Base-by-base conservation (phyloP, 2,888 invertebrate species). In the Morpho achilles region DNA sequence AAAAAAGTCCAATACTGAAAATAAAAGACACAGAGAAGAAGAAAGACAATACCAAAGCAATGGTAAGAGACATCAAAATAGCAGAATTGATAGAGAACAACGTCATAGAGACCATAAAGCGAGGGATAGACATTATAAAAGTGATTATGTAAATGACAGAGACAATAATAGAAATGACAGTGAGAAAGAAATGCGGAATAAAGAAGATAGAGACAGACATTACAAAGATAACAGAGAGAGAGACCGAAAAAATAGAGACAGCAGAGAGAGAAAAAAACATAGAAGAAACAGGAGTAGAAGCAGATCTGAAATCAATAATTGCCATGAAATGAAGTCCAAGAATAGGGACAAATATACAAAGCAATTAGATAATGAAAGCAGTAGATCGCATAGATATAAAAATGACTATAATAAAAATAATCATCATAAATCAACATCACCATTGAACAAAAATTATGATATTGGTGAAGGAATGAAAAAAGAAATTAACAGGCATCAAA, bases 21-120 rank as follows among this genome's bases (percentile, higher is more conserved):
- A 45, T 1, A 45, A 10, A 45, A 9, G 51, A 49, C 50, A 64
- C 5, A 68, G 58, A 64, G 61, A 60, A 57, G 68, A 69, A 44
- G 67, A 73, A 56, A 68, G 61, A 58, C 68, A 69, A 43, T 67
- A 72, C 56, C 61, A 71, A 51, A 71, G 62, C 59, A 71, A 74
- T 58, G 76, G 72, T 58, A 76, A 77, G 62, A 80, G 69, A 59
- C 64, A 73, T 61, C 72, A 77, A 69, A 69, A 80, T 55, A 69
- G 64, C 52, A 56, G 61, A 60, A 58, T 57, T 48, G 65, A 69
- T 76, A 67, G 73, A 77, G 67, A 79, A 79, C 77, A 67, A 76
- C 80, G 70, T 72, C 83, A 73, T 58, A 72, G 69, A 63, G 77
- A 71, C 50, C 68, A 49, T 62, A 73, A 44, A 63, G 68, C 46